These are phyloP conservation scores for Drosophila picticornis DNA, from an alignment of 2,888 invertebrate genomes.

Conservation along the genomic window DNA sequence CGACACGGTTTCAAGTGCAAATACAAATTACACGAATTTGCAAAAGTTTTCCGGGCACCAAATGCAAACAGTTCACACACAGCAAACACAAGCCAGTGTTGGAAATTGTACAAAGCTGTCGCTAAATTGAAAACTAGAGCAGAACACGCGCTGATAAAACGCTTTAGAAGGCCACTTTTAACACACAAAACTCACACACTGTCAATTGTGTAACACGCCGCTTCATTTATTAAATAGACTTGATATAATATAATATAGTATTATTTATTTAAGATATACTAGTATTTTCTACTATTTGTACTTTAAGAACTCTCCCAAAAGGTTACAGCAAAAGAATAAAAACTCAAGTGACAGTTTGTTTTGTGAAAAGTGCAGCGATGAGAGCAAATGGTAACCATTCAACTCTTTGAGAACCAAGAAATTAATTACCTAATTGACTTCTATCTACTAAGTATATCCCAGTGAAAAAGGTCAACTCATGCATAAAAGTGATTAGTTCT, in stretches of 20 bases:
- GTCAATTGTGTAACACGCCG: conserved; percentile 60
- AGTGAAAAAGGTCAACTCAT: conserved; percentile 76
- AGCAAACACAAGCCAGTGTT: conserved; percentile 52
- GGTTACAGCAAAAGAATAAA: conserved; percentile 59
- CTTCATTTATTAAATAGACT: conserved; percentile 49
- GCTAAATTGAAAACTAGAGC: conserved; percentile 47
- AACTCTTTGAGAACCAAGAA: conserved; percentile 80
- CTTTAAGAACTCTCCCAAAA: conserved; percentile 49
- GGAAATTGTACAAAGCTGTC: conserved; percentile 63
- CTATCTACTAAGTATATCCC: conserved; percentile 29
- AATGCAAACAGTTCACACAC: conserved; percentile 58
- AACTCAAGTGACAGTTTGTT: conserved; percentile 67
- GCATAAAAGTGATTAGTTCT: conserved; percentile 74
- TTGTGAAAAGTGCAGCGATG: conserved; percentile 68
- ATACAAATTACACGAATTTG: conserved; percentile 60
- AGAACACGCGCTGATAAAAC: conserved; percentile 58
- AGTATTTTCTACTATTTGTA: conserved; percentile 51
- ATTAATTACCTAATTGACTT: conserved; percentile 19
- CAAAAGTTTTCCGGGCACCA: conserved; percentile 66
- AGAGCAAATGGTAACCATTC: conserved; percentile 50
- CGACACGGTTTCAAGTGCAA: conserved; percentile 71
- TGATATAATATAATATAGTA: conserved; percentile 29
- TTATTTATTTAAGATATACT: conserved; percentile 51
- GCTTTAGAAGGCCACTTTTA: conserved; percentile 55
- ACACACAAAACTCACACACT: conserved; percentile 39